Evolutionary conservation across 2,888 invertebrate genomes (phyloP), one percentile per base, ranked within the genome.

Genomic region (Drosophila mimetica): DNA sequence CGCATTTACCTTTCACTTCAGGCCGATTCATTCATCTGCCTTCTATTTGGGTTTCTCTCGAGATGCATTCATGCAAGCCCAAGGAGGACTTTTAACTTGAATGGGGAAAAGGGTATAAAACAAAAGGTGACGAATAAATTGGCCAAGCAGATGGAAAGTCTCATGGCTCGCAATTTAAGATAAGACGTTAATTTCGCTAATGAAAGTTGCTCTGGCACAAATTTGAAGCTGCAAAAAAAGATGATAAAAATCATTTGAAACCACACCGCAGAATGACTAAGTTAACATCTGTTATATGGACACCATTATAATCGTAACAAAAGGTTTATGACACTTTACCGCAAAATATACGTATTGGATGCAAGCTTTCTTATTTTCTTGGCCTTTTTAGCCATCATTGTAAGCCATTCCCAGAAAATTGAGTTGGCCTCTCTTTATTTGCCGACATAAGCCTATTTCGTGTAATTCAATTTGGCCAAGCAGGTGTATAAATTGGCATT

Each of bases 1-100:
- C 53, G 63, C 73, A 51, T 67, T 73, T 63, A 73, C 76, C 73
- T 69, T 73, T 67, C 66, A 58, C 58, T 63, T 41, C 57, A 54
- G 39, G 46, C n/a, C 4, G 76, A 48, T 58, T 54, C 47, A 52
- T 52, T 66, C 65, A 75, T 57, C 61, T 30, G 30, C 30, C 22
- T 65, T 75, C 57, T 63, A 63, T 76, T 76, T 79, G 53, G 53
- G 47, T 34, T 61, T 44, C 37, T 37, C 69, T 71, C 37, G 16
- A 14, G 48, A 14, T 20, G 60, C 60, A 71, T 70, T 59, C 69
- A 69, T 51, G 39, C 47, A 8, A 36, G 39, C 22, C 16, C 13
- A 16, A n/a, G 5, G n/a, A 8, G 30, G 8, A 22, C 25, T 37
- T 50, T 60, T 7, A 60, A 20, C 36, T 34, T 6, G 7, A 71